Percentiles rank a stretch among this genome's conserved stretches.
These are phyloP conservation scores for Gallinago nigripennis DNA, from an alignment of 2,797 vertebrate species.

Conservation along the genomic window DNA sequence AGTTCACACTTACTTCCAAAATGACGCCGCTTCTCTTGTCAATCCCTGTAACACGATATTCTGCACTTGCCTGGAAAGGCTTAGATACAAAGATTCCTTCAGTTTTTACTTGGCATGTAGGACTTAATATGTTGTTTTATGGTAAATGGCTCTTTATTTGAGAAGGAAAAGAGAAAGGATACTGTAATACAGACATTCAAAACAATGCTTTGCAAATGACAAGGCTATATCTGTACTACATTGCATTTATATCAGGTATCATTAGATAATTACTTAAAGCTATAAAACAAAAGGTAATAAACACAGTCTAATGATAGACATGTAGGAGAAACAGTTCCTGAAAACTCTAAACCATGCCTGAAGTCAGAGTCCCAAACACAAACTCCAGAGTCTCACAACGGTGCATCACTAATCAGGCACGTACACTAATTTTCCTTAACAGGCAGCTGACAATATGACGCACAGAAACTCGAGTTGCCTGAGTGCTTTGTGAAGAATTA, in stretches of 20 bases:
- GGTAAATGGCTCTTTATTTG: background rate
- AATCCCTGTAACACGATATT: background rate
- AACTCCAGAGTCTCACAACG: accelerated
- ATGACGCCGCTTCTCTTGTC: background rate
- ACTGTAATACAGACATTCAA: background rate
- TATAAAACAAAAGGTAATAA: background rate
- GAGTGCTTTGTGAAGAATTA: background rate
- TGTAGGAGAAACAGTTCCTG: background rate
- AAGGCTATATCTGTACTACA: background rate
- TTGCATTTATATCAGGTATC: background rate
- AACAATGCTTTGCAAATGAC: background rate
- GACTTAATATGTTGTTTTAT: background rate
- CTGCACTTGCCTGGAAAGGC: background rate
- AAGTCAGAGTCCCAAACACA: background rate
- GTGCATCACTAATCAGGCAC: background rate
- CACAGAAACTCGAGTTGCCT: background rate
- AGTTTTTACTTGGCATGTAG: background rate
- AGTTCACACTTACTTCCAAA: background rate
- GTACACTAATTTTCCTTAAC: background rate
- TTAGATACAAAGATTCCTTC: background rate
- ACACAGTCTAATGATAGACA: background rate
- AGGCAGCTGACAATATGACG: background rate
- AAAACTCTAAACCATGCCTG: background rate
- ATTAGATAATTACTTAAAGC: background rate
- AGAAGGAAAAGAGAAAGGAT: background rate